Percentiles rank a stretch among this genome's conserved stretches.
These are phyloP conservation scores for Scyliorhinus canicula DNA, from an alignment of 2,797 vertebrate genomes.

Conservation along the genomic window DNA sequence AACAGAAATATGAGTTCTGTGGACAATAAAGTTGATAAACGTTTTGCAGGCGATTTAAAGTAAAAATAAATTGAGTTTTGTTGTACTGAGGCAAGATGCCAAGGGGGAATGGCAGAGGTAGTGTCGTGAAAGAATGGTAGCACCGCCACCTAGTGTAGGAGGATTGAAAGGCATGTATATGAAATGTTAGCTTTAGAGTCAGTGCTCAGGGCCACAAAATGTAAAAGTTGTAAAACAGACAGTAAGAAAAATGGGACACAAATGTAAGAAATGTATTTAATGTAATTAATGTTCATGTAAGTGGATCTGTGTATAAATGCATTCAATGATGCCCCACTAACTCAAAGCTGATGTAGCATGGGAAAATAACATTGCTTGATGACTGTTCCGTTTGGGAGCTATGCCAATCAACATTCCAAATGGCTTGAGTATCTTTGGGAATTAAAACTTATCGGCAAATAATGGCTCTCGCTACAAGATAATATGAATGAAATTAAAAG, in stretches of 20 bases:
- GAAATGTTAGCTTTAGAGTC: neutral
- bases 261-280: neutral
- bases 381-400: neutral
- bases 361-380: neutral
- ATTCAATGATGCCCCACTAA: neutral
- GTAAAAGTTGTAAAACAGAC: neutral
- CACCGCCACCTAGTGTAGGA: neutral
- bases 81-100: neutral
- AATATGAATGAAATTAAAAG: constrained; percentile 5
- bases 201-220: neutral
- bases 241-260: neutral
- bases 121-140: neutral
- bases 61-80: neutral
- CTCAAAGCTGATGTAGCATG: neutral
- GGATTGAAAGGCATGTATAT: neutral
- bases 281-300: neutral
- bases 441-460: neutral
- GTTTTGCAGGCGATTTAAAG: neutral
- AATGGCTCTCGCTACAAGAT: neutral
- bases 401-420: neutral
- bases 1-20: neutral
- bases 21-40: neutral
- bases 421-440: neutral
- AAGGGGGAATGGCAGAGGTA: neutral
- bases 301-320: neutral